Evolutionary conservation across 35 echinoderm and acorn worm species (phyloP).

Genomic region (Lytechinus variegatus): DNA sequence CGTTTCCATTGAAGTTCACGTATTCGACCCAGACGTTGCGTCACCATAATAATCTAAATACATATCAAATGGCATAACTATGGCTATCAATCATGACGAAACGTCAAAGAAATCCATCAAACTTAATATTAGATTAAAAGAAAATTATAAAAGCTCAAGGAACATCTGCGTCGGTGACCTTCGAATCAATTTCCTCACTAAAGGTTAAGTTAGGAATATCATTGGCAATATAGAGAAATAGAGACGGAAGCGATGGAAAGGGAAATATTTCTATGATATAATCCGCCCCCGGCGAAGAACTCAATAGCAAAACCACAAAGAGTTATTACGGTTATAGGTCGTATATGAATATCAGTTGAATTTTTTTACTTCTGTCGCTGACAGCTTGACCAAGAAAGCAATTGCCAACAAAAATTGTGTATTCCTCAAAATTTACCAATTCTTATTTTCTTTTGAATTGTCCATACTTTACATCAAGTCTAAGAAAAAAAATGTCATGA

Average conservation of each 20-base stretch:
- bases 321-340: not conserved
- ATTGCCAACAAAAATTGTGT: too few species aligned
- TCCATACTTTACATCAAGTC: too few species aligned
- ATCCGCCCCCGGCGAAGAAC: not conserved
- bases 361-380: not conserved
- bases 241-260: not conserved
- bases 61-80: too few species aligned
- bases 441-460: too few species aligned
- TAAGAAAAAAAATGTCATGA: too few species aligned
- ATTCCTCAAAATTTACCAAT: too few species aligned
- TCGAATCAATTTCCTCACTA: constrained; percentile 3
- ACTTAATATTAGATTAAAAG: not conserved
- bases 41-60: too few species aligned
- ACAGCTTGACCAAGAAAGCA: too few species aligned
- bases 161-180: not conserved
- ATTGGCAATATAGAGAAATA: not conserved
- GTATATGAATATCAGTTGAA: not conserved
- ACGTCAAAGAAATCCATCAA: not conserved
- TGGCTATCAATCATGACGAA: not conserved
- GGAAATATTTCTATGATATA: not conserved
- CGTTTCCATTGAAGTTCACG: too few species aligned
- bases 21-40: too few species aligned
- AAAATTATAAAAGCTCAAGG: not conserved
- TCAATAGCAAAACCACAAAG: not conserved
- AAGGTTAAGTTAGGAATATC: not conserved